Base-by-base conservation (phyloP, 1,140 invertebrate species). In the Pachypsylla venusta region DNA sequence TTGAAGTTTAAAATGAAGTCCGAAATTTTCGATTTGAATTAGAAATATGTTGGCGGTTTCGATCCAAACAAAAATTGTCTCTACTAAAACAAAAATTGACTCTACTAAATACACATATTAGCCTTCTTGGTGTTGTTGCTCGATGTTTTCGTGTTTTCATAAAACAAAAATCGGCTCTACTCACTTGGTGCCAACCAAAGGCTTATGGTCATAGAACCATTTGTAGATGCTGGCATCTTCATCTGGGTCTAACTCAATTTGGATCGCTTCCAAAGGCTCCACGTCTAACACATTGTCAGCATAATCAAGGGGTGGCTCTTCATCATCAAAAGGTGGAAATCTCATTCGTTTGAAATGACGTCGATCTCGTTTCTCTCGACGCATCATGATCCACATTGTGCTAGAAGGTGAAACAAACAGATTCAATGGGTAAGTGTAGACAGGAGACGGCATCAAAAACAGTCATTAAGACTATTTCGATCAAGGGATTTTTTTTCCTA, bases 311-410 rank as follows among this genome's bases (percentile, higher is more conserved):
- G 97, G 96, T 27, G 97, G 97, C 78, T 99, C 97, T 75, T 99
- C 97, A 76, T 99, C 97, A 74, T 99, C 97, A 74, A 99, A 99
- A 1, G 97, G 97, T 26, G 97, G 97, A 70, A 99, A 99, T 65
- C 97, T 79, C 97, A 99, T 99, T 64, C 97, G 78, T 73, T 99
- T 98, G 69, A 99, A 99, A 74, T 99, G 97, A 30, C 96, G 81
- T 70, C 97, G 83, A 79, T 99, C 97, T 62, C 97, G 75, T 73
- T 99, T 99, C 69, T 99, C 97, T 64, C 97, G 79, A 65, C 97
- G 77, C 95, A 99, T 99, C 93, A 99, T 99, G 63, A 99, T 98
- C 97, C 97, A 99, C 95, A 99, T 99, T 3, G 96, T 95, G 53
- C 89, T 88, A 63, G 48, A 69, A 70, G 64, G 54, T 13, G 42